phyloP scores from a whole-genome alignment of 2,797 vertebrate species.

The Leuciscus waleckii region DNA sequence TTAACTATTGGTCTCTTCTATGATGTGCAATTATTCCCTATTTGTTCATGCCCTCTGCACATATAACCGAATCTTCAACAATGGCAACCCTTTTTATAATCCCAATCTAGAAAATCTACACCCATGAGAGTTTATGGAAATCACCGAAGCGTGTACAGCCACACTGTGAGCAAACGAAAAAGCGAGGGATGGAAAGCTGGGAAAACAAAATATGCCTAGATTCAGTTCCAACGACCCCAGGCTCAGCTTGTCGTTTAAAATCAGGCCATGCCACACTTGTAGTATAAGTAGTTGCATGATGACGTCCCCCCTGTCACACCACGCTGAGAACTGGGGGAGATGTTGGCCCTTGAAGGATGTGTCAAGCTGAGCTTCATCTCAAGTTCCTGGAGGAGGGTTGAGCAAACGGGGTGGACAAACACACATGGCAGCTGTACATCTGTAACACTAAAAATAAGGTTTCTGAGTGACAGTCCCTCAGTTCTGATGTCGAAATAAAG shows the following conservation, averaged over 20 bases:
- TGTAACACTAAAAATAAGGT: not conserved
- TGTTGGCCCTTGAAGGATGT: constrained; percentile 50
- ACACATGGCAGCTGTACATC: constrained; percentile 38
- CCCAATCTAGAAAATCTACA: not conserved
- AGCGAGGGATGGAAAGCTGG: constrained; percentile 22
- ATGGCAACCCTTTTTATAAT: not conserved
- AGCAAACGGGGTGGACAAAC: constrained; percentile 28
- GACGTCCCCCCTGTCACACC: constrained; percentile 53
- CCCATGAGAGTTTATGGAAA: constrained; percentile 16
- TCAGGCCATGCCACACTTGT: constrained; percentile 55
- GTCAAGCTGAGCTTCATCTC: constrained; percentile 52
- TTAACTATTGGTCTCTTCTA: not conserved
- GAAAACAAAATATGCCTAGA: constrained; percentile 31
- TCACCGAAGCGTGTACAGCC: constrained; percentile 35
- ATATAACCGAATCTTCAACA: not conserved
- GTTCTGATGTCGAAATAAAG: constrained; percentile 13
- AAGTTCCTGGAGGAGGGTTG: constrained; percentile 37
- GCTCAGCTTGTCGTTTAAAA: constrained; percentile 61
- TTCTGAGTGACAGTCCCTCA: constrained; percentile 3
- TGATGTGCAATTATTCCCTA: constrained; percentile 15
- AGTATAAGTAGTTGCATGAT: constrained; percentile 52
- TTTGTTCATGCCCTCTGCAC: constrained; percentile 10
- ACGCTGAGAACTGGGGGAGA: constrained; percentile 54
- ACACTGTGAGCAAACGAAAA: constrained; percentile 21
- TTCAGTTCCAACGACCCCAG: constrained; percentile 54